Evolutionary conservation across 2,797 vertebrate genomes (phyloP), one percentile per base, ranked within the genome.

Genomic region (Anabas testudineus): DNA sequence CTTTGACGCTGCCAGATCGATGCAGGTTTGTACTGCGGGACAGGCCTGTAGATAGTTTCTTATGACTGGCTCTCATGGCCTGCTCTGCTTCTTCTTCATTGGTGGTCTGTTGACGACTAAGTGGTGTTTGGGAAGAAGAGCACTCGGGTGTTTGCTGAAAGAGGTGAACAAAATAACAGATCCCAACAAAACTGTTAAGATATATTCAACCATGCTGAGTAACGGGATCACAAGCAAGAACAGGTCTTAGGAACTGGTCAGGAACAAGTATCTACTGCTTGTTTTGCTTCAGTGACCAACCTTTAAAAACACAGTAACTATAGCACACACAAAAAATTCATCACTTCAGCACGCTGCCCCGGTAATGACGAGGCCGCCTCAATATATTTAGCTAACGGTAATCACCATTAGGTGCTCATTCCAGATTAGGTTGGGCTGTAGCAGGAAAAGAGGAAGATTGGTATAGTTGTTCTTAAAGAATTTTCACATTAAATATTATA

Each of bases 1-100:
- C 59, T 82, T 93, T 93, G 34, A 94, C 69, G 19, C 92, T 93
- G 51, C 85, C 55, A 0, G 83, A 56, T 52, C 81, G 82, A 0
- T 49, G 74, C 46, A 93, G 80, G 52, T 68, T 83, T 19, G 83
- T 71, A 14, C 54, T 39, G 13, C 41, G 18, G 21, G 34, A 32
- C 53, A 59, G 28, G 10, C 63, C 56, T 13, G 66, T n/a, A 14
- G 67, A 3, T 1, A 75, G 18, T 54, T 64, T 78, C 56, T 55
- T 81, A 4, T 53, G 58, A 74, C 10, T 43, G 78, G n/a, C 37
- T 48, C n/a, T 79, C 67, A 57, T 53, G 56, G 58, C 47, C 53
- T 71, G 78, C 10, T 80, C 54, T 30, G 58, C 32, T 16, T 70
- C 76, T 34, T 81, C 75, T 55, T 65, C n/a, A 10, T 26, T 39